A percentile compares a stretch with the other conserved stretches of the same genome.
Evolutionary conservation across 1,140 invertebrate genomes (phyloP).

Genomic region (Trinorchestia longiramus): DNA sequence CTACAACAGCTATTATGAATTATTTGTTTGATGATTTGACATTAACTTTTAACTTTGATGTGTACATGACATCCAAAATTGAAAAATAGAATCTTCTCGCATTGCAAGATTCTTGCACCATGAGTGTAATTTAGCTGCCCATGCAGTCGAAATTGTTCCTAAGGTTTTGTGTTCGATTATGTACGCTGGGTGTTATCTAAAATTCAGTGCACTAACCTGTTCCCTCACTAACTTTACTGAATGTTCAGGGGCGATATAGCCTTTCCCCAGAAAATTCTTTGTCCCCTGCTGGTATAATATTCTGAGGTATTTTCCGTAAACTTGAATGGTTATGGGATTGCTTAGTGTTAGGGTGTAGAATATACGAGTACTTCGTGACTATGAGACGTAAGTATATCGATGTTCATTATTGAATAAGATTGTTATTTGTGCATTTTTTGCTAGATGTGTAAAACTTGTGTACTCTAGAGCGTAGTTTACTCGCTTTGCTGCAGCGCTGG

Average conservation of each 20-base stretch:
- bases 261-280: not conserved
- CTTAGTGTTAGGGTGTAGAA: not conserved
- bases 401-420: slow-evolving; percentile 22
- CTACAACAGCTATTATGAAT: no score
- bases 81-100: not conserved
- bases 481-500: not conserved
- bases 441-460: slow-evolving; percentile 48
- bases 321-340: not conserved
- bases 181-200: not conserved
- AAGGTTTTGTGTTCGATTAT: not conserved
- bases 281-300: not conserved
- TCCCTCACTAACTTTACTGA: not conserved
- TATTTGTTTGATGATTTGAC: no score
- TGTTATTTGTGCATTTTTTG: slow-evolving; percentile 35
- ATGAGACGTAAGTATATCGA: not conserved
- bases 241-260: not conserved
- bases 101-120: not conserved
- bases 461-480: slow-evolving; percentile 19
- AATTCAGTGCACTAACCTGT: not conserved
- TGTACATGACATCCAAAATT: no score
- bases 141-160: not conserved
- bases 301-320: not conserved
- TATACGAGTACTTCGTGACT: not conserved
- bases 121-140: not conserved
- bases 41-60: no score